Evolutionary conservation across 1,140 invertebrate genomes (phyloP).

Genomic region (Drosophila equinoxialis): DNA sequence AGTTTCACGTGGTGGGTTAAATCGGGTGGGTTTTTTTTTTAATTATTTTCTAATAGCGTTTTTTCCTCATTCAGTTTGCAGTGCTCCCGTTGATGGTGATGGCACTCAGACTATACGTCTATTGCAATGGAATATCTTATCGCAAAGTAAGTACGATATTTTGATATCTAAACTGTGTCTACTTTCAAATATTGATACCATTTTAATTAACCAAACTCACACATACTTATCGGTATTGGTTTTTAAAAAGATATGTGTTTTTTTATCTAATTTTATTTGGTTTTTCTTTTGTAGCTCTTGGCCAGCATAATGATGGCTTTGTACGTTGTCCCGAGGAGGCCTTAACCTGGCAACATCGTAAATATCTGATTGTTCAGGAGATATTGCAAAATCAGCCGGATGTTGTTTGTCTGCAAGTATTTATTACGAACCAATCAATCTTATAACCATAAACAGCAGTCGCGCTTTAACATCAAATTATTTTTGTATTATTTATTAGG

Average conservation of each 20-base stretch:
- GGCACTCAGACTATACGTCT: constrained; percentile 84
- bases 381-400: constrained; percentile 88
- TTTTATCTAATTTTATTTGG: neutral
- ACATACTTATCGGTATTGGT: neutral
- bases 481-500: constrained; percentile 82
- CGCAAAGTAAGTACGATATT: constrained; percentile 86
- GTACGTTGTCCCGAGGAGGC: constrained; percentile 88
- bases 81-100: constrained; percentile 46
- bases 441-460: constrained; percentile 21
- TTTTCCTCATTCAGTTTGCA: constrained; percentile 47
- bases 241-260: no score
- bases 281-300: constrained; percentile 86
- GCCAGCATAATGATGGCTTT: constrained; percentile 89
- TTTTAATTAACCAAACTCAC: no score
- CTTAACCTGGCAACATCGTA: constrained; percentile 87
- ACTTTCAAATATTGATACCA: no score
- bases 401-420: constrained; percentile 88
- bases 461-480: constrained; percentile 50
- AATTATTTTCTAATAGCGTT: constrained; percentile 7
- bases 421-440: constrained; percentile 65
- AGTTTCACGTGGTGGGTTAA: constrained; percentile 69
- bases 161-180: no score
- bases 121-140: constrained; percentile 90
- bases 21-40: neutral
- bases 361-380: constrained; percentile 89